A percentile compares a stretch with the other conserved stretches of the same genome.
phyloP scores from a whole-genome alignment of 2,113 vertebrate genomes.

The Gnathonemus longibarbis region DNA sequence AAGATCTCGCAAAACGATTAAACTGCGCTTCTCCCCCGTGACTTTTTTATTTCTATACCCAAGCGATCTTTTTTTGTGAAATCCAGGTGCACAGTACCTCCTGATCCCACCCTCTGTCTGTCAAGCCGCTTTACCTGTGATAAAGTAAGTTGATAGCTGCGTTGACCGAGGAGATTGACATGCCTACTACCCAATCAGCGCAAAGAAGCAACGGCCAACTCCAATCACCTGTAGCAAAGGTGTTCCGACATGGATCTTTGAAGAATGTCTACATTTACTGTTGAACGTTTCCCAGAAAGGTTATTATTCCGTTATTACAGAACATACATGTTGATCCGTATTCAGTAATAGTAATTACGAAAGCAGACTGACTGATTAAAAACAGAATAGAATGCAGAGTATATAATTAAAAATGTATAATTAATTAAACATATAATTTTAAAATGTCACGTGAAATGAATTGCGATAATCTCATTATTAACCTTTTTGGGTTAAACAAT shows the following conservation, averaged over 20 bases:
- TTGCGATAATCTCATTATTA: background rate
- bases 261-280: background rate
- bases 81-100: slow-evolving; percentile 41
- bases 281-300: background rate
- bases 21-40: background rate
- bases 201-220: background rate
- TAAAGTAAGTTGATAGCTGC: slow-evolving; percentile 48
- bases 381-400: background rate
- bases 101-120: slow-evolving; percentile 46
- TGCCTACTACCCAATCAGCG: slow-evolving; percentile 31
- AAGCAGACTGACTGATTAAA: background rate
- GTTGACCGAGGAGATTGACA: slow-evolving; percentile 24
- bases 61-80: slow-evolving; percentile 26
- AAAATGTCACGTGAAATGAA: background rate
- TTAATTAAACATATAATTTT: background rate
- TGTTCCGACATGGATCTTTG: slow-evolving; percentile 23
- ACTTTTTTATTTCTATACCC: background rate
- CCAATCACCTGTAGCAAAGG: slow-evolving; percentile 35
- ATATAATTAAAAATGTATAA: background rate
- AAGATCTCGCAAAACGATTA: background rate
- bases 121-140: slow-evolving; percentile 67
- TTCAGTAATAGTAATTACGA: background rate
- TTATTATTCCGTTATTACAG: background rate
- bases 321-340: background rate
- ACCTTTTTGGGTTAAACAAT: background rate